Evolutionary conservation across 2,888 invertebrate species (phyloP).

Genomic region (Drosophila pseudotalamancana): DNA sequence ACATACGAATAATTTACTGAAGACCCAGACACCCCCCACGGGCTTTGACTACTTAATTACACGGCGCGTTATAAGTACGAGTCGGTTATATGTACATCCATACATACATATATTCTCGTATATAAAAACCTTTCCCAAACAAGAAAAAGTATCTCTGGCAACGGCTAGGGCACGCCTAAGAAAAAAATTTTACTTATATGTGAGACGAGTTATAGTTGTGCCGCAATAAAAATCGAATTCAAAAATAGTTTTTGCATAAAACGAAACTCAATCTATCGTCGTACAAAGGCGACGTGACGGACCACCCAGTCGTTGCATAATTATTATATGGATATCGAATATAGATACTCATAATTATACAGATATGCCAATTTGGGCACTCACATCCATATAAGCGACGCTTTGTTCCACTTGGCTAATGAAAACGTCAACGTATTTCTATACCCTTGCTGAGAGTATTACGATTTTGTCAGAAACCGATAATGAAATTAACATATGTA

Average conservation of each 20-base stretch:
- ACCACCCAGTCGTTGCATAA: constrained; percentile 64
- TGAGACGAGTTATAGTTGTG: constrained; percentile 59
- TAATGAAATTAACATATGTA: too few relatives aligned
- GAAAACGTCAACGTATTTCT: not conserved
- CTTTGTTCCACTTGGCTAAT: constrained; percentile 33
- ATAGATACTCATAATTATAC: constrained; percentile 27
- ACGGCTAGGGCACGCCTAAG: too few relatives aligned
- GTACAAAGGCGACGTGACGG: constrained; percentile 40
- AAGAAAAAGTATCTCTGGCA: not conserved
- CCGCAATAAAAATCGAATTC: constrained; percentile 64
- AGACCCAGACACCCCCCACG: constrained; percentile 43
- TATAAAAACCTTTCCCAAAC: not conserved
- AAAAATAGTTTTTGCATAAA: constrained; percentile 56
- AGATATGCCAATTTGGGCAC: constrained; percentile 18
- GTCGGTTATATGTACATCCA: not conserved
- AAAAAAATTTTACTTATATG: constrained; percentile 9
- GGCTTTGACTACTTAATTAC: constrained; percentile 72
- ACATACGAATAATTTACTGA: constrained; percentile 46
- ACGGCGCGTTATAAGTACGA: constrained; percentile 42
- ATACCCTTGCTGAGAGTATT: not conserved
- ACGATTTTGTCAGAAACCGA: too few relatives aligned
- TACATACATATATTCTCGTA: not conserved
- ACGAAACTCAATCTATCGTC: constrained; percentile 48
- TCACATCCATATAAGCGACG: constrained; percentile 6
- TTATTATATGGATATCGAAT: constrained; percentile 35